Evolutionary conservation across 1,140 invertebrate species (phyloP), one percentile per base, ranked within the genome.

Genomic region (Drosophila kikkawai): DNA sequence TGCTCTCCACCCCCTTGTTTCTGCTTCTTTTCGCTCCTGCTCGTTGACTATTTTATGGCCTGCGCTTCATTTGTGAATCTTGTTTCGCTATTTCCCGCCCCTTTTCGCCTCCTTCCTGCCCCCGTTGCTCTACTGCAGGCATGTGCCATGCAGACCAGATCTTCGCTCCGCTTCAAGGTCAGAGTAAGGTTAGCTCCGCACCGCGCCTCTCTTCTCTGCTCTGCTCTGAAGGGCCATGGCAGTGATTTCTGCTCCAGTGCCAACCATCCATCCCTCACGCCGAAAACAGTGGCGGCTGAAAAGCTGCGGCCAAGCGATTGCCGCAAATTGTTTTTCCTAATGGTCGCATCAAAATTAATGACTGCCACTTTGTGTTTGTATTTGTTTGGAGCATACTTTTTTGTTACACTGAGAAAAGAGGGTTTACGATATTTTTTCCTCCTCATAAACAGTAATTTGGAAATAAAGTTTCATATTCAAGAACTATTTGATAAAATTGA

Each of bases 81-180:
- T 71, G 75, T 79, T 79, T 79, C 65, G 66, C 75, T 71, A 79
- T 79, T 79, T 63, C 17, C 66, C 39, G 36, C 44, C 75, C 66
- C 51, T 69, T 47, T 68, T 19, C 32, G 12, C 59, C 37, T 19
- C 17, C 39, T 36, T 41, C 48, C 22, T 39, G 39, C 55, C 45
- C 42, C 55, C 57, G 19, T 8, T 12, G 11, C n/a, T 70, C 63
- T 34, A 56, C 68, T 47, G 34, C 48, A 56, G 50, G 39, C 71
- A 65, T 51, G 37, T 69, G 64, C 41, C 34, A 70, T 70, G 67
- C 64, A 69, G 57, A 59, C 55, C 74, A 73, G 77, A 77, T 78
- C 59, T 56, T 82, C 56, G 77, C 84, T 87, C 69, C 78, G 77
- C 69, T 84, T 85, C 85, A 88, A 88, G 84, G 84, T 88, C 84